Base-by-base conservation (phyloP, 2,888 invertebrate species). In the Spodoptera picta region DNA sequence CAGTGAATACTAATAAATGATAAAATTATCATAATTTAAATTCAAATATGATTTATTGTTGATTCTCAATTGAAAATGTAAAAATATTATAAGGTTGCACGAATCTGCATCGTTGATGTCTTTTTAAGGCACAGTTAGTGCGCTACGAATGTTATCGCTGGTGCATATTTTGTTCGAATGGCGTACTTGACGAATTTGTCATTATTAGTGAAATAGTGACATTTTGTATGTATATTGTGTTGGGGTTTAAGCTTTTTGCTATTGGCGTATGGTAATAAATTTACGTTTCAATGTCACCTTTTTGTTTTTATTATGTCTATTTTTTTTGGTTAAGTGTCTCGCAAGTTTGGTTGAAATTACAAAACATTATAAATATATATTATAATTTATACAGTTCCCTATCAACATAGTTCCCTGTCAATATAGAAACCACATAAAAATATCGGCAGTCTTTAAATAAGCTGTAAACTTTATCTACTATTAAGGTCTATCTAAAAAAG, bases 101-200 rank as follows among this genome's bases (percentile, higher is more conserved):
- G 19, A 55, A 41, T 60, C 9, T 57, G 51, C 43, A 62, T 65
- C 87, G 87, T 87, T 87, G 84, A 87, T 79, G 84, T 87, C 87
- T 87, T 87, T 86, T 83, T 54, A 70, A 83, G 36, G 83, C 56
- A 67, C 58, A 55, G 60, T 43, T 46, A 31, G 36, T 57, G 64
- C 55, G 77, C 75, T 71, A 70, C 73, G 68, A 47, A 48, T 19
- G 19, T 46, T 43, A 12, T 50, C 44, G 41, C 19, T 19, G 19
- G 19, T 19, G 19, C 7, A 45, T 60, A 53, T 56, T 60, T 60
- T 10, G 23, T 60, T 31, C 9, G 51, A 56, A 61, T 60, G n/a
- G 41, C 36, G 14, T 48, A 36, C 61, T 59, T 59, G 47, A 57
- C 58, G 57, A 52, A 47, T 55, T n/a, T 27, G 7, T 44, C 50